phyloP scores from a whole-genome alignment of 2,113 vertebrate species.

The Dascyllus trimaculatus region DNA sequence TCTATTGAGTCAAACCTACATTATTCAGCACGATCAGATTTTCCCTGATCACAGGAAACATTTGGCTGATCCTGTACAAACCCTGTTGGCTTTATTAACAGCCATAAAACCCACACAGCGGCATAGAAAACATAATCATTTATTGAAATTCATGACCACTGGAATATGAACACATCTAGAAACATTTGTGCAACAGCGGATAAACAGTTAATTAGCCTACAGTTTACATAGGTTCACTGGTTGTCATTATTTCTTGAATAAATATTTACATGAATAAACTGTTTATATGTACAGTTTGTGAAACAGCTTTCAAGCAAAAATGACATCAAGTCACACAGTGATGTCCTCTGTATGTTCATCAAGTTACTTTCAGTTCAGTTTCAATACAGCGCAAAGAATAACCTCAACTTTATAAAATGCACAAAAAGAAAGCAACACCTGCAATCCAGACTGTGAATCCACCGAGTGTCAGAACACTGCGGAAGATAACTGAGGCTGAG shows the following conservation, averaged over 20 bases:
- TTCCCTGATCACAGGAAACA: too few species aligned
- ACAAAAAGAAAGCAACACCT: conserved; percentile 14
- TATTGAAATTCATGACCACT: conserved; percentile 58
- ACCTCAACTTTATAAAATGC: background rate
- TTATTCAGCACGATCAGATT: too few species aligned
- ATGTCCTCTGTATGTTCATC: background rate
- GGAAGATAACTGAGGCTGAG: background rate
- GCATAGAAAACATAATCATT: conserved; percentile 72
- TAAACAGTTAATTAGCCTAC: conserved; percentile 7
- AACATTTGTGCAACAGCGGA: conserved; percentile 34
- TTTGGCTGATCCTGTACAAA: too few species aligned
- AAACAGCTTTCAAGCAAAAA: conserved; percentile 30
- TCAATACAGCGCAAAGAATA: background rate
- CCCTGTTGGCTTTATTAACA: background rate
- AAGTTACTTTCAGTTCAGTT: conserved; percentile 4
- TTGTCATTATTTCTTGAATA: conserved; percentile 16
- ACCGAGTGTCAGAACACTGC: background rate
- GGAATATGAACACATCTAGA: conserved; percentile 42
- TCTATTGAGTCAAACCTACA: too few species aligned
- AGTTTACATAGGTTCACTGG: background rate
- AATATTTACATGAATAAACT: conserved; percentile 27
- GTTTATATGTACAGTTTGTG: conserved; percentile 6
- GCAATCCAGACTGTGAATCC: conserved; percentile 1
- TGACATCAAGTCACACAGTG: conserved; percentile 27
- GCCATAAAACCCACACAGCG: conserved; percentile 67